Base-by-base conservation (phyloP, 2,888 invertebrate genomes). In the Cistogaster globosa region DNA sequence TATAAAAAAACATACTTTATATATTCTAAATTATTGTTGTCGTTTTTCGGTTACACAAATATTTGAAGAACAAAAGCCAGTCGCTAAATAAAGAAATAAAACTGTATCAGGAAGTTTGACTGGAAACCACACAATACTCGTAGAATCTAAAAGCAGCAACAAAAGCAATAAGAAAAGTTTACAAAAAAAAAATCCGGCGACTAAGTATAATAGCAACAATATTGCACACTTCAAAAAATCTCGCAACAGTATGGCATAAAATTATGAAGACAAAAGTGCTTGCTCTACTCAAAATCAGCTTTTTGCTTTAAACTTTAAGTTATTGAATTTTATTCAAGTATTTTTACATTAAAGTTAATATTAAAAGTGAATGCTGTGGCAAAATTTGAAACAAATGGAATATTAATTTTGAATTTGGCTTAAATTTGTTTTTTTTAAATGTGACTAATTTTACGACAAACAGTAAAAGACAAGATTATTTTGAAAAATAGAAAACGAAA, bases 101-200 rank as follows among this genome's bases (percentile, higher is more conserved):
- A 60, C 58, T 45, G 51, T 18, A 60, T 60, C 60, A 60, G 60
- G 60, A 72, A 72, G 60, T 72, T 51, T 60, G 11, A 60, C 32
- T 72, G 18, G 36, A 45, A 72, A 72, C 72, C 72, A 60, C 72
- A 72, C 32, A 60, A 18, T 71, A 42, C 42, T 42, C 42, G 42
- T 16, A 38, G 32, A 67, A 58, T 55, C 38, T 18, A 48, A 32
- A 36, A 72, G 36, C 36, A 60, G 60, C 51, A 72, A 32, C 32
- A 32, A 22, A 62, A 45, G 11, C 36, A 67, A 57, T 32, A 57
- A 32, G n/a, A 18, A 58, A n/a, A 58, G 6, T 32, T 32, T 32
- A 45, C 12, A 45, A 11, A 48, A 45, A 4, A 36, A 57, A 16
- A 53, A 38, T 22, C 55, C n/a, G 32, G 36, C 60, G 26, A 48